Base-by-base conservation (phyloP, 64 coral and sea anemone genomes). In the Trachythela sp. region DNA sequence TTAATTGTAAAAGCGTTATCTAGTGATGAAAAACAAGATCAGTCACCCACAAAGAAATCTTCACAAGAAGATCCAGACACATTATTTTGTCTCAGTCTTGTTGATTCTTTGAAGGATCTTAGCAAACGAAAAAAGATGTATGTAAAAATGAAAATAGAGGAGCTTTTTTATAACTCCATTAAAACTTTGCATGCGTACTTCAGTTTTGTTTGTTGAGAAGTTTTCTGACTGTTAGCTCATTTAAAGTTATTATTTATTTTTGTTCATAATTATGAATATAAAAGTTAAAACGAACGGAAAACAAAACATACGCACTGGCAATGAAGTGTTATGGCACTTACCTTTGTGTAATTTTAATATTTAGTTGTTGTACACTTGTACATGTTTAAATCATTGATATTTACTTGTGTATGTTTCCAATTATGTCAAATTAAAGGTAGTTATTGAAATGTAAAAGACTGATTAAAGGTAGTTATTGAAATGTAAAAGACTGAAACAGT, bases 371-470 rank as follows among this genome's bases (percentile, higher is more conserved):
- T 6, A 68, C 4, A 2, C 3, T 68, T 68, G 15, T 68, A 68
- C 15, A 68, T 68, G 59, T 68, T 68, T 2, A 6, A 68, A 2
- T 68, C 59, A 68, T 68, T 68, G 59, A 68, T 68, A 68, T 68
- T 68, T 68, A 68, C 59, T 68, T 68, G 59, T 68, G 59, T 68
- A 68, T 68, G 59, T 68, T 68, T 68, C 59, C 15, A 68, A 68
- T 14, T 68, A 68, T 68, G 59, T n/a, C n/a, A 14, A 6, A 68
- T 68, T 68, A 68, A 68, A 68, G 30, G 18, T 68, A 68, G 15
- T 68, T 68, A 68, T 68, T 68, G 59, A 68, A 68, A 68, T 68
- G 59, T 68, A 68, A n/a, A n/a, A 68, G 59, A 68, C n/a, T n/a
- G n/a, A n/a, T n/a, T n/a, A n/a, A n/a, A n/a, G n/a, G n/a, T n/a